Conservation (phyloP, 2,888 invertebrate species). For the Plagiodera versicolora region DNA sequence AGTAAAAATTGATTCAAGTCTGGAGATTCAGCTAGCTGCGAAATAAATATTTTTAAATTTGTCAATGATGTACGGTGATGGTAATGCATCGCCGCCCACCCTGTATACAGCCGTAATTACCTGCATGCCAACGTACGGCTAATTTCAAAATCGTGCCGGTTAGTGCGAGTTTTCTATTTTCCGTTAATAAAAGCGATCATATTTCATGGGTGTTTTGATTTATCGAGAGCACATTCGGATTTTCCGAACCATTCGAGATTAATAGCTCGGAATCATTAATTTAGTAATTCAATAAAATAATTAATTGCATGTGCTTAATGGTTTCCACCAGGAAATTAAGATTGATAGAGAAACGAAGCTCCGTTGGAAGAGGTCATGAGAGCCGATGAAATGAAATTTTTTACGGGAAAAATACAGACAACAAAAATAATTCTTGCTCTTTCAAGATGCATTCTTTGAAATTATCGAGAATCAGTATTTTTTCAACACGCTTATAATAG, state of each 20-base stretch:
- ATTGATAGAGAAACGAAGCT: constrained; percentile 28
- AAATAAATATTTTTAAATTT: not conserved
- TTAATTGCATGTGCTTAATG: constrained; percentile 36
- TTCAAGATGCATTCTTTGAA: no score
- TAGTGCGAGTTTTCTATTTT: constrained; percentile 16
- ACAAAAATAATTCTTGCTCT: no score
- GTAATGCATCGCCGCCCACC: not conserved
- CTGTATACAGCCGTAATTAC: constrained; percentile 4
- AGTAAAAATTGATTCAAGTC: no score
- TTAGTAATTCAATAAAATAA: constrained; percentile 32
- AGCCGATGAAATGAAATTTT: constrained; percentile 1
- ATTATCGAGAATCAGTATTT: no score
- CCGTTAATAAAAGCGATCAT: constrained; percentile 25
- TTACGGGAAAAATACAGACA: no score
- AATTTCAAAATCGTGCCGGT: constrained; percentile 7
- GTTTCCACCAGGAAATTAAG: constrained; percentile 33
- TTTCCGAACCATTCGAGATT: constrained; percentile 27
- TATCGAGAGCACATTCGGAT: constrained; percentile 28
- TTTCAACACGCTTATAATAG: no score
- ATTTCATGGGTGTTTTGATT: constrained; percentile 24
- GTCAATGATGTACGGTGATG: not conserved
- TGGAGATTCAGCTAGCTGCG: no score
- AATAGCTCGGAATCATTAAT: constrained; percentile 31
- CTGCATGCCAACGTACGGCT: not conserved
- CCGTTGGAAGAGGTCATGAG: constrained; percentile 26